These are phyloP conservation scores for Gerosis bhagava DNA, from an alignment of 2,888 invertebrate genomes.

Conservation along the genomic window DNA sequence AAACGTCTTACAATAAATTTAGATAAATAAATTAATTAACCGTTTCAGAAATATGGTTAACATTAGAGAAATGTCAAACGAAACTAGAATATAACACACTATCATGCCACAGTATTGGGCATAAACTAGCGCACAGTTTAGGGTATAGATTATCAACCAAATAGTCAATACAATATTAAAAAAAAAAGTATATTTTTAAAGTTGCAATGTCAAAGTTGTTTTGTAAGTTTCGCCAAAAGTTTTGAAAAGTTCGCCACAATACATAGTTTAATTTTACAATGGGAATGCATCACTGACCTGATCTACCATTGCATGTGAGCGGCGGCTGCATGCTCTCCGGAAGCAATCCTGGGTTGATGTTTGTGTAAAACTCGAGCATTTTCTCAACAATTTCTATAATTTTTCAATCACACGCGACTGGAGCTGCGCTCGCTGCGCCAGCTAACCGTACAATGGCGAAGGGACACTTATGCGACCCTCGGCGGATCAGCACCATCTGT, in stretches of 20 bases:
- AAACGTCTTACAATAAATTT: no score
- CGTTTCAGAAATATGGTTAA: no score
- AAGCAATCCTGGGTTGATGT: slow-evolving; percentile 83
- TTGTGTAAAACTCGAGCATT: slow-evolving; percentile 88
- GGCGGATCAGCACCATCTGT: slow-evolving; percentile 39
- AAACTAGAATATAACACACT: no score
- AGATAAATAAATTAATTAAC: no score
- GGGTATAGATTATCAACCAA: no score
- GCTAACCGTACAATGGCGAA: slow-evolving; percentile 53
- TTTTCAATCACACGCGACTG: slow-evolving; percentile 32
- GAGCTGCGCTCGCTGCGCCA: slow-evolving; percentile 46
- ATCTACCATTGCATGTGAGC: slow-evolving; percentile 84
- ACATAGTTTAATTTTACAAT: background rate
- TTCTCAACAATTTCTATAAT: slow-evolving; percentile 48
- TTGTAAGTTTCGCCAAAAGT: slow-evolving; percentile 11
- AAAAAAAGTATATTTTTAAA: no score
- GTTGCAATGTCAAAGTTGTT: no score
- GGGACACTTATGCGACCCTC: slow-evolving; percentile 34
- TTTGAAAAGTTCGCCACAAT: slow-evolving; percentile 11
- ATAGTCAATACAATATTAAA: no score
- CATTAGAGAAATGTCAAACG: no score
- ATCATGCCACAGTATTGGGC: no score
- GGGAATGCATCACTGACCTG: slow-evolving; percentile 76
- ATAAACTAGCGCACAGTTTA: no score
- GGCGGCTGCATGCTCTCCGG: slow-evolving; percentile 81